phyloP scores from a whole-genome alignment of 2,113 vertebrate species.

The Heloderma charlesbogerti region DNA sequence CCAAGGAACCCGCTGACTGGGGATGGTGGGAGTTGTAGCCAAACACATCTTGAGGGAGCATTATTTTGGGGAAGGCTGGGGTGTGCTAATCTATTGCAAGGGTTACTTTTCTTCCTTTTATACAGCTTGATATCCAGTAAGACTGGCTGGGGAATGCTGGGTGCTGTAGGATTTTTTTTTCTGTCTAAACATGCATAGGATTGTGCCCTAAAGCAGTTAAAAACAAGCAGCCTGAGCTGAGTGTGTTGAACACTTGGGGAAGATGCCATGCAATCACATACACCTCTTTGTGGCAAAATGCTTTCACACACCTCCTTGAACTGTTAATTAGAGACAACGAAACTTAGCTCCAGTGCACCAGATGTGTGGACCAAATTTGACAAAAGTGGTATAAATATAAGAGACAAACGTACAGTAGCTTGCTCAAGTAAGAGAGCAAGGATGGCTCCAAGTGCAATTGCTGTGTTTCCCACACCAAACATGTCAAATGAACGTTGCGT shows the following conservation, averaged over 20 bases:
- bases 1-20: too few relatives aligned
- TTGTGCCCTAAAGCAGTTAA: slow-evolving; percentile 15
- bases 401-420: neutral
- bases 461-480: neutral
- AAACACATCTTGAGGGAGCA: too few relatives aligned
- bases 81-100: neutral
- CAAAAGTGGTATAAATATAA: neutral
- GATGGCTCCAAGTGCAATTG: neutral
- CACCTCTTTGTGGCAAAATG: neutral
- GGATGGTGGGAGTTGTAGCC: too few relatives aligned
- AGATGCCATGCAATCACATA: neutral
- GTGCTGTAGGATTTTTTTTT: too few relatives aligned
- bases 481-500: neutral
- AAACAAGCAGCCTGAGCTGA: neutral
- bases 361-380: neutral
- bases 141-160: slow-evolving; percentile 19
- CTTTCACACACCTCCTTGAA: slow-evolving; percentile 37
- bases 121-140: neutral
- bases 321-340: slow-evolving; percentile 57
- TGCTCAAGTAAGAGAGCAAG: neutral
- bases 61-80: too few relatives aligned
- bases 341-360: neutral
- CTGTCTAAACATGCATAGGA: too few relatives aligned
- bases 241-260: neutral
- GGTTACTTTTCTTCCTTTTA: neutral